These are phyloP conservation scores for Aethina tumida DNA, from an alignment of 1,140 invertebrate genomes.

Conservation along the genomic window DNA sequence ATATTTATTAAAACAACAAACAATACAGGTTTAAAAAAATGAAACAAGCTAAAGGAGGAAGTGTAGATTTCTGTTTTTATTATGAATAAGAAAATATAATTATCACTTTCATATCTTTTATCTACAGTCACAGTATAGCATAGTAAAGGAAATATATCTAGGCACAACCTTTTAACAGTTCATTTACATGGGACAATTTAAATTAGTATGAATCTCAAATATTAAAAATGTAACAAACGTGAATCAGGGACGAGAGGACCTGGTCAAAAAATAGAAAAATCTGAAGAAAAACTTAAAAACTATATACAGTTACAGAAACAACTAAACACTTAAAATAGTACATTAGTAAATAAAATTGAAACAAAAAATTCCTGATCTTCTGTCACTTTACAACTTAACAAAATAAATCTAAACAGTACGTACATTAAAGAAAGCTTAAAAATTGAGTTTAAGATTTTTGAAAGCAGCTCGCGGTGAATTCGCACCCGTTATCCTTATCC, in stretches of 20 bases:
- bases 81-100: constrained; percentile 17
- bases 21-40: constrained; percentile 5
- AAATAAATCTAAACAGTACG: background rate
- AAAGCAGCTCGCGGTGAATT: constrained; percentile 39
- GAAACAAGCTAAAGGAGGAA: background rate
- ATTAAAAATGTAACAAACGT: too few species aligned
- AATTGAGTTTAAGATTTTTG: constrained; percentile 11
- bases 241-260: too few species aligned
- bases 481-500: constrained; percentile 45
- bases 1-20: constrained; percentile 2
- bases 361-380: background rate
- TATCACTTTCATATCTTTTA: too few species aligned
- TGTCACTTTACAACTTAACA: background rate
- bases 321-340: background rate
- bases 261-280: constrained; percentile 7
- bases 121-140: too few species aligned
- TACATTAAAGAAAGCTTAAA: constrained; percentile 3
- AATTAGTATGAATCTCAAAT: too few species aligned
- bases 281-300: background rate
- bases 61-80: constrained; percentile 2
- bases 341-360: background rate
- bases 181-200: too few species aligned
- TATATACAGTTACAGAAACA: background rate
- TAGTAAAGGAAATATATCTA: too few species aligned
- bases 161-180: too few species aligned